These are phyloP conservation scores for Cheumatopsyche charites DNA, from an alignment of 1,140 invertebrate species.

Conservation along the genomic window DNA sequence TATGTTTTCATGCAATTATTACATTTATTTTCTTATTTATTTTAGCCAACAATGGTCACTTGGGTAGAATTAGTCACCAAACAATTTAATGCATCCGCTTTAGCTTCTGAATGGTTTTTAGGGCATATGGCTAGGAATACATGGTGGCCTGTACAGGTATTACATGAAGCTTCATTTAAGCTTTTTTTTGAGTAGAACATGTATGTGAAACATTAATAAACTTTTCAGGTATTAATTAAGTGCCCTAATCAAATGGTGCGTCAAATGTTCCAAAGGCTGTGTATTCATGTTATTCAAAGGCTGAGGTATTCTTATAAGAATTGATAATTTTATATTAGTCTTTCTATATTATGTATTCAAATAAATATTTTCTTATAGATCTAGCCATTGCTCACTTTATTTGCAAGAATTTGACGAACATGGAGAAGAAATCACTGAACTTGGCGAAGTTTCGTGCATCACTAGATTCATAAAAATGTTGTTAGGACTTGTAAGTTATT, in stretches of 20 bases:
- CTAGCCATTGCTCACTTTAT: constrained; percentile 75
- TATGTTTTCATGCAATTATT: neutral
- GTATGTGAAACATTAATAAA: constrained; percentile 5
- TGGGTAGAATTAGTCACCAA: constrained; percentile 95
- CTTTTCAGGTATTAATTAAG: constrained; percentile 79
- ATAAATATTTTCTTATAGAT: constrained; percentile 54
- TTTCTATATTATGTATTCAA: constrained; percentile 18
- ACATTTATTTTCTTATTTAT: constrained; percentile 40
- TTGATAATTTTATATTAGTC: constrained; percentile 34
- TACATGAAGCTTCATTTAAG: neutral
- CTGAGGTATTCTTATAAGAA: constrained; percentile 67
- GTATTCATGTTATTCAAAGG: constrained; percentile 92
- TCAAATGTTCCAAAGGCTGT: constrained; percentile 91
- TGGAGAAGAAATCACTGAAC: constrained; percentile 67
- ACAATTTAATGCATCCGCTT: constrained; percentile 89
- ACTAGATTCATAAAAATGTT: constrained; percentile 90
- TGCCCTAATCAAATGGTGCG: constrained; percentile 95
- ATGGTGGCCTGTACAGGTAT: constrained; percentile 90
- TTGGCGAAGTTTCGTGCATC: constrained; percentile 86
- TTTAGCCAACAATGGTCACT: constrained; percentile 90
- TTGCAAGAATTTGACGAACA: constrained; percentile 72
- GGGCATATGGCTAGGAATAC: constrained; percentile 90
- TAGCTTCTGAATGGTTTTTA: constrained; percentile 91
- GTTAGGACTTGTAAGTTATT: constrained; percentile 74
- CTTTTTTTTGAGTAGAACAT: too few species aligned